These are phyloP conservation scores for Gnathonemus echidnorhynchus DNA, from an alignment of 2,113 vertebrate genomes.

Conservation along the genomic window DNA sequence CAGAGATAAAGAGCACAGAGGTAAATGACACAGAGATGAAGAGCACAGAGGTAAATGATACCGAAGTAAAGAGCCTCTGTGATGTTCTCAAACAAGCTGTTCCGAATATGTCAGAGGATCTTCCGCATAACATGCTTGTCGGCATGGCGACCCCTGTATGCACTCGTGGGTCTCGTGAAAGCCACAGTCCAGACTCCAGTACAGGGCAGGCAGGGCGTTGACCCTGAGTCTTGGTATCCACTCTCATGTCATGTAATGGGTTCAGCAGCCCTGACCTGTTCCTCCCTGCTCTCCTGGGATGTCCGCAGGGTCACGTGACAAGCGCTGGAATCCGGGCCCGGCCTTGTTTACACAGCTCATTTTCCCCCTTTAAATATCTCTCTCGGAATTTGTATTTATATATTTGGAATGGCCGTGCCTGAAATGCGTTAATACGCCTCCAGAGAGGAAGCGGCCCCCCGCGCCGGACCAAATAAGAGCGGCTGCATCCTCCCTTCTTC, in stretches of 20 bases:
- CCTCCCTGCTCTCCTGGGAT: conserved; percentile 50
- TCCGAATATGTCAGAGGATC: background rate
- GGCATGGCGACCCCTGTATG: background rate
- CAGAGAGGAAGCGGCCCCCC: conserved; percentile 65
- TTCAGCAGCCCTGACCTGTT: conserved; percentile 60
- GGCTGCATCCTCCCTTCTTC: conserved; percentile 36
- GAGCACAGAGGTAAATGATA: background rate
- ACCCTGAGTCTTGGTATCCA: conserved; percentile 34
- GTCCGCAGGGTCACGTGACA: conserved; percentile 47
- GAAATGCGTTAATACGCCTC: conserved; percentile 67
- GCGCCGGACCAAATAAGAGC: conserved; percentile 51
- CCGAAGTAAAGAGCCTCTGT: background rate
- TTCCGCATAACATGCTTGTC: background rate
- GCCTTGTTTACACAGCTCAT: conserved; percentile 60
- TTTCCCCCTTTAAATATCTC: conserved; percentile 15
- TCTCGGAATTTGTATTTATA: conserved; percentile 41
- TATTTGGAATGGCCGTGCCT: conserved; percentile 63
- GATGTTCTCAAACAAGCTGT: background rate
- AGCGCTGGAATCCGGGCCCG: conserved; percentile 59
- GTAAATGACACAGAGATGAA: background rate
- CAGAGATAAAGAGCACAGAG: background rate
- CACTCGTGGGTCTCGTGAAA: background rate
- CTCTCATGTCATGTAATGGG: conserved; percentile 59
- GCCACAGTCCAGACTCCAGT: no score
- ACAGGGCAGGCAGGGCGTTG: background rate